A percentile compares a stretch with the other conserved stretches of the same genome.
Conservation (phyloP, 2,797 vertebrate species). For the Ataeniobius toweri region DNA sequence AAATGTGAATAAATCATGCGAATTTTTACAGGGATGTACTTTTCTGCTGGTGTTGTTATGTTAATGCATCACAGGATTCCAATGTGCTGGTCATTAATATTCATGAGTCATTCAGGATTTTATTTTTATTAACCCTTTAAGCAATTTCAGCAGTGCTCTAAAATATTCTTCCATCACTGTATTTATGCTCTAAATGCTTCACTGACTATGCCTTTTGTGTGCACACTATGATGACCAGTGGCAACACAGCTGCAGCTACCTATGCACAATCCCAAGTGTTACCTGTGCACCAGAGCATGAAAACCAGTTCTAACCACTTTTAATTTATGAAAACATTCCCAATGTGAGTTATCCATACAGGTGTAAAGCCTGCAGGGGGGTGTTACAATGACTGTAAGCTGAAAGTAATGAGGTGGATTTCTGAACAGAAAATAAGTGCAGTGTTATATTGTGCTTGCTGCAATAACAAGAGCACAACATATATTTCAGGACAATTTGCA, state of each 20-base stretch:
- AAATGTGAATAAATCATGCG: constrained; percentile 56
- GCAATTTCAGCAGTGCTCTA: constrained; percentile 20
- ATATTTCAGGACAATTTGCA: neutral
- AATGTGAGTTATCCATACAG: constrained; percentile 27
- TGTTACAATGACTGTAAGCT: constrained; percentile 17
- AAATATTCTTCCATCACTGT: neutral
- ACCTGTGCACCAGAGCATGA: constrained; percentile 38
- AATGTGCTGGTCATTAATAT: constrained; percentile 60
- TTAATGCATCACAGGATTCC: constrained; percentile 51
- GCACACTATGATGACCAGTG: neutral
- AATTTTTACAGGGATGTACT: constrained; percentile 47
- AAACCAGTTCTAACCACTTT: constrained; percentile 33
- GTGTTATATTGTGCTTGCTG: neutral
- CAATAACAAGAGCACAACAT: neutral
- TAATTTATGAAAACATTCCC: constrained; percentile 48
- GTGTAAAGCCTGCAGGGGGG: constrained; percentile 26
- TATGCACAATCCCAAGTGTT: constrained; percentile 10
- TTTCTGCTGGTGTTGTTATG: constrained; percentile 49
- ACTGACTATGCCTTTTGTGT: constrained; percentile 5
- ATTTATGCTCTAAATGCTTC: neutral
- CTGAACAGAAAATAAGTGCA: constrained; percentile 14
- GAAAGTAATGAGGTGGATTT: constrained; percentile 3
- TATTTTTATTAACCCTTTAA: constrained; percentile 59
- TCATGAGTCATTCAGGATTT: constrained; percentile 56
- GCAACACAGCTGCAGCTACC: constrained; percentile 5